Conservation (phyloP, 2,797 vertebrate genomes). For the Eupleurogrammus muticus region DNA sequence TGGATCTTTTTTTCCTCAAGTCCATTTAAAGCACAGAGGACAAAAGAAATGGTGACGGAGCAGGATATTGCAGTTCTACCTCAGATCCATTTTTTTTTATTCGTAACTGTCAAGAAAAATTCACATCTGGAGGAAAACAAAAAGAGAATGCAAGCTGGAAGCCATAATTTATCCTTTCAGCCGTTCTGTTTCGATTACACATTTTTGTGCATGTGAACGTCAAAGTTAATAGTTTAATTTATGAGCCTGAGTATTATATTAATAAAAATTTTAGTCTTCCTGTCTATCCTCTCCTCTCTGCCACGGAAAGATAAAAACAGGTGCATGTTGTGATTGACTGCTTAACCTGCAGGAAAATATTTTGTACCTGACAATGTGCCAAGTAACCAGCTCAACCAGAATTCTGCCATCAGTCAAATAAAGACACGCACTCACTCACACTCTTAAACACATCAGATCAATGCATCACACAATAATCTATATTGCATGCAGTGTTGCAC, state of each 20-base stretch:
- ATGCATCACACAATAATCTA: neutral
- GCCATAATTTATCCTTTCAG: neutral
- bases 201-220: neutral
- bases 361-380: constrained; percentile 36
- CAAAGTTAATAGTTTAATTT: neutral
- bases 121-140: neutral
- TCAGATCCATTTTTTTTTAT: neutral
- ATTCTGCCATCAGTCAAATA: constrained; percentile 15
- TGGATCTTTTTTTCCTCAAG: neutral
- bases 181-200: neutral
- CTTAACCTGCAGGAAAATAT: constrained; percentile 17
- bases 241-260: neutral
- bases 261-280: neutral
- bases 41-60: neutral
- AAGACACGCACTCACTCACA: neutral
- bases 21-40: neutral
- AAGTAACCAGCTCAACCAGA: constrained; percentile 57
- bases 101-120: neutral
- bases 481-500: neutral
- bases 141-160: neutral
- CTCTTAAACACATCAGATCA: neutral
- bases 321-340: neutral
- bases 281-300: neutral
- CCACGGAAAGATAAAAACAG: neutral
- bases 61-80: neutral